Evolutionary conservation across 2,113 vertebrate species (phyloP), one percentile per base, ranked within the genome.

Genomic region (Chaetops frenatus): DNA sequence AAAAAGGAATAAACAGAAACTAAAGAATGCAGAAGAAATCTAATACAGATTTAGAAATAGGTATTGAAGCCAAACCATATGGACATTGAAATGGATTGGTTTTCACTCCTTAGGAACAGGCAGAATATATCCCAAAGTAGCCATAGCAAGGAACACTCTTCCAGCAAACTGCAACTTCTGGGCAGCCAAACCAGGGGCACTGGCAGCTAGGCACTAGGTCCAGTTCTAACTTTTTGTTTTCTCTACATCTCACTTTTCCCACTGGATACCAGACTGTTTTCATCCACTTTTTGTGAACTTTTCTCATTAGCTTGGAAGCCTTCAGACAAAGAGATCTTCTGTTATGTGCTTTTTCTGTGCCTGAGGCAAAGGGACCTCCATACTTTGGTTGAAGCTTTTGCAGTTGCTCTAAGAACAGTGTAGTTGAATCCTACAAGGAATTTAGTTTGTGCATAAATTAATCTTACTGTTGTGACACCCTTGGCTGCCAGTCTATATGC

Each of bases 211-310:
- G 54, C 25, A 18, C 19, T 31, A 21, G 23, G 29, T 80, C 50
- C 27, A 58, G 15, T 25, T 77, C 64, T 50, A 17, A 12, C 35
- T 71, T 89, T 47, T 51, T 62, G 11, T 76, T 91, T 95, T 88
- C 51, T 82, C 35, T 94, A 22, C 27, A 50, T 82, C 35, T 95
- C 51, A 54, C 17, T 80, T 88, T 88, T 40, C 20, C 35, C 14
- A 28, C 42, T 78, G 61, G 51, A n/a, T 56, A 67, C 44, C n/a
- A 74, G 22, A 54, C 7, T 72, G 62, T 70, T 96, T 84, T 86
- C 91, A 86, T 94, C 60, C 72, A 77, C 64, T 86, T 90, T 54
- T 77, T 70, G n/a, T 95, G 88, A 86, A 70, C 86, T 83, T 93
- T 93, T 92, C 67, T 86, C 48, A 60, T 87, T 81, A 89, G 12